Percentiles rank a stretch among this genome's conserved stretches.
These are phyloP conservation scores for Phataginus tricuspis DNA, from an alignment of 2,797 vertebrate species.

Conservation along the genomic window DNA sequence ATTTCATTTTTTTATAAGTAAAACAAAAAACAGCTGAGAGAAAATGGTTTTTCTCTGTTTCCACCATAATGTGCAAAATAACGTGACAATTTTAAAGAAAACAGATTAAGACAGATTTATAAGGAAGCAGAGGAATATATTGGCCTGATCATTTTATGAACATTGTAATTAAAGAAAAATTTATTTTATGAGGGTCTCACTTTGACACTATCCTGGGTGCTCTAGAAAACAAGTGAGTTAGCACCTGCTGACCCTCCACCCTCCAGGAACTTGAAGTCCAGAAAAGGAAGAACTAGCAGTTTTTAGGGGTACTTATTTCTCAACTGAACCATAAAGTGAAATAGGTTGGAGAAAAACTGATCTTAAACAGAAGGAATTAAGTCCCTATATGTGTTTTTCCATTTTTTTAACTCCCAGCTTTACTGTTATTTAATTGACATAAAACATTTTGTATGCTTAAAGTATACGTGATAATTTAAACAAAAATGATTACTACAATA, in stretches of 20 bases:
- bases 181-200: background rate
- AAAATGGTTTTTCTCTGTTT: background rate
- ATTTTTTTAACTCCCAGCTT: background rate
- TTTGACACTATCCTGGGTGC: background rate
- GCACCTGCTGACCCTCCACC: background rate
- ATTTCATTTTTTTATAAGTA: slow-evolving; percentile 39
- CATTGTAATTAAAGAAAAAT: background rate
- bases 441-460: background rate
- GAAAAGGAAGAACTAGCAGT: background rate
- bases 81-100: slow-evolving; percentile 20
- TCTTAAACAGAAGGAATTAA: background rate
- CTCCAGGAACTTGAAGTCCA: background rate
- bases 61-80: slow-evolving; percentile 2
- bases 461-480: background rate
- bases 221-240: background rate
- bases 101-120: background rate
- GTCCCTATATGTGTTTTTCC: background rate
- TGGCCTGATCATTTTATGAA: background rate
- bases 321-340: background rate
- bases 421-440: background rate
- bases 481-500: background rate
- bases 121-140: background rate
- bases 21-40: background rate
- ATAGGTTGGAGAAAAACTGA: background rate
- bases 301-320: slow-evolving; percentile 21